These are phyloP conservation scores for Phengaris alcon DNA, from an alignment of 2,888 invertebrate species.

Conservation along the genomic window DNA sequence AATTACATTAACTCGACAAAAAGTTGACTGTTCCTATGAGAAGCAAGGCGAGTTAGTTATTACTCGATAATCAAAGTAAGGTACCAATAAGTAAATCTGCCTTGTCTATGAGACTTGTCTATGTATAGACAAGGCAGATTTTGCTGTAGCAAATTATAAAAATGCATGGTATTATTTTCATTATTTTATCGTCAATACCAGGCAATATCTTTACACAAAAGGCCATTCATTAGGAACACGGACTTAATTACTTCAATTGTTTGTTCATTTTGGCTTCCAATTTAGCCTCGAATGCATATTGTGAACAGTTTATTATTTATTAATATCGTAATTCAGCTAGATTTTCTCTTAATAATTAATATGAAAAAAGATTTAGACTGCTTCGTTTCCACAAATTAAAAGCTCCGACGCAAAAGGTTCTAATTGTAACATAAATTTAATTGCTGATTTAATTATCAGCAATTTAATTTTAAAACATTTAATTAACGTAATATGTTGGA, in stretches of 20 bases:
- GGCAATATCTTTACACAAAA: neutral
- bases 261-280: neutral
- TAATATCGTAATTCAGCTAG: neutral
- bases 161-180: neutral
- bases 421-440: neutral
- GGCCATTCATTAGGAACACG: neutral
- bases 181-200: neutral
- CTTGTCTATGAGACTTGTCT: too few relatives aligned
- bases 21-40: too few relatives aligned
- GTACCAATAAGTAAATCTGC: too few relatives aligned
- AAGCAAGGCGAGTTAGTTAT: too few relatives aligned
- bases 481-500: neutral
- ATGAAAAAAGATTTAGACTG: neutral
- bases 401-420: neutral
- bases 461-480: neutral
- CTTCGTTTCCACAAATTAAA: neutral
- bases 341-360: neutral
- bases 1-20: too few relatives aligned
- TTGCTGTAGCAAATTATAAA: neutral
- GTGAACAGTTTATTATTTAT: neutral
- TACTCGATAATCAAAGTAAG: too few relatives aligned
- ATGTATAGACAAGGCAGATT: too few relatives aligned
- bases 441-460: neutral
- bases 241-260: constrained; percentile 5
- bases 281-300: neutral